Percentiles rank a stretch among this genome's conserved stretches.
Conservation (phyloP, 2,888 invertebrate genomes). For the Nasonia oneida region DNA sequence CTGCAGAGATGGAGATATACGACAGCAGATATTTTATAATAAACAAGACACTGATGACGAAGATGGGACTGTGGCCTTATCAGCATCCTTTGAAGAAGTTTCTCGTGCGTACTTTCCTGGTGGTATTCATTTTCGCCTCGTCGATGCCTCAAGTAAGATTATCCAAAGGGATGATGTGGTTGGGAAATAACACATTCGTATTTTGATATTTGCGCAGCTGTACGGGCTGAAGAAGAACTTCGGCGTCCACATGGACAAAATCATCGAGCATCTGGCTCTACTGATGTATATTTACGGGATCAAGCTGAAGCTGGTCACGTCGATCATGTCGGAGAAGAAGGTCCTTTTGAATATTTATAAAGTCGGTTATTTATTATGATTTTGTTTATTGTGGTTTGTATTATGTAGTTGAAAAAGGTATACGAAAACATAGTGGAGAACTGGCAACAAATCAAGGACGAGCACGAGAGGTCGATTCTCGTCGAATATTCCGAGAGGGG, state of each 20-base stretch:
- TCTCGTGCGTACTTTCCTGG: not conserved
- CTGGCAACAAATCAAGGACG: constrained; percentile 10
- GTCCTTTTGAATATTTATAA: not conserved
- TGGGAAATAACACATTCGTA: not conserved
- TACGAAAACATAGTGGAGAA: constrained; percentile 26
- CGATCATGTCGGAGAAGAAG: constrained; percentile 34
- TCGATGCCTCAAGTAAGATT: constrained; percentile 4
- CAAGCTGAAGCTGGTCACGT: constrained; percentile 19
- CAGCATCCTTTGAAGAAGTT: not conserved
- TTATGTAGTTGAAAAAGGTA: constrained; percentile 3
- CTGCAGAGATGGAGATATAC: constrained; percentile 29
- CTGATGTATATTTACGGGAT: constrained; percentile 35
- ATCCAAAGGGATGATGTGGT: not conserved
- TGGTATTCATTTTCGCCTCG: not conserved
- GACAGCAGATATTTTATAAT: constrained; percentile 27
- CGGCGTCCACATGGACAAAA: constrained; percentile 33
- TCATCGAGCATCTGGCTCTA: constrained; percentile 30
- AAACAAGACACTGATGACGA: constrained; percentile 21
- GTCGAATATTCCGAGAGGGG: constrained; percentile 2
- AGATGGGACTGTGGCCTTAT: constrained; percentile 15
- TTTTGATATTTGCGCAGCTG: not conserved
- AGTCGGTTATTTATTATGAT: no score
- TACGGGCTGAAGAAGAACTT: constrained; percentile 35
- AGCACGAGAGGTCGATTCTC: not conserved
- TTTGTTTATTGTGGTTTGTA: not conserved